Evolutionary conservation across 2,888 invertebrate species (phyloP), one percentile per base, ranked within the genome.

Genomic region (Tenthredo notha): DNA sequence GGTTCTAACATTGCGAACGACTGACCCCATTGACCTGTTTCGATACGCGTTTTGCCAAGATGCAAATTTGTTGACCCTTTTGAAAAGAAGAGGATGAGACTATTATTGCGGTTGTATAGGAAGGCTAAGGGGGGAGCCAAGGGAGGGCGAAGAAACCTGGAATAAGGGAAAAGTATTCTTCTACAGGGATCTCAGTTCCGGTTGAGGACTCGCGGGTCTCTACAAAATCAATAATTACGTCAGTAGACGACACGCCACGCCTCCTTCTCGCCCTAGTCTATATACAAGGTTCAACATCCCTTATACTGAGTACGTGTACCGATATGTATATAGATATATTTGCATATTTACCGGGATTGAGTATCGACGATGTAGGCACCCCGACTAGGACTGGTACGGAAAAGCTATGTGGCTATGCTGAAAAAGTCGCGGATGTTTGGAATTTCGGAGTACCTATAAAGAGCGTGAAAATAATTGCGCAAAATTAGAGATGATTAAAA

Each of bases 181-280:
- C 47, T 18, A 29, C 18, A 15, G 25, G 54, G 18, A 21, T 83
- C 67, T 29, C 12, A 33, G 47, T 83, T 70, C 50, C 7, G 29
- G 67, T 61, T 15, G 25, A 80, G 61, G 18, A 77, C 37, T 25
- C 37, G 77, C 61, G 43, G 29, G 43, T 47, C 7, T 82, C 65
- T 70, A 43, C 47, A 47, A 70, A 83, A 83, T 83, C 83, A 83
- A 83, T 83, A 70, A 83, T 83, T 83, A 83, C 83, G 83, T 47
- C 83, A 70, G 83, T 37, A 40, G 29, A 67, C 33, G 82, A 50
- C 65, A 67, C 29, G 47, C 67, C 43, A 67, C 83, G 70, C 70
- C 83, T 43, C 83, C 43, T 83, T 47, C 33, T 83, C 15, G 12
- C 47, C 67, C 29, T 40, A 47, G 25, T 6, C 33, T 80, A 33